Percentiles rank a stretch among this genome's conserved stretches.
These are phyloP conservation scores for Papilio protenor DNA, from an alignment of 2,888 invertebrate genomes.

Conservation along the genomic window DNA sequence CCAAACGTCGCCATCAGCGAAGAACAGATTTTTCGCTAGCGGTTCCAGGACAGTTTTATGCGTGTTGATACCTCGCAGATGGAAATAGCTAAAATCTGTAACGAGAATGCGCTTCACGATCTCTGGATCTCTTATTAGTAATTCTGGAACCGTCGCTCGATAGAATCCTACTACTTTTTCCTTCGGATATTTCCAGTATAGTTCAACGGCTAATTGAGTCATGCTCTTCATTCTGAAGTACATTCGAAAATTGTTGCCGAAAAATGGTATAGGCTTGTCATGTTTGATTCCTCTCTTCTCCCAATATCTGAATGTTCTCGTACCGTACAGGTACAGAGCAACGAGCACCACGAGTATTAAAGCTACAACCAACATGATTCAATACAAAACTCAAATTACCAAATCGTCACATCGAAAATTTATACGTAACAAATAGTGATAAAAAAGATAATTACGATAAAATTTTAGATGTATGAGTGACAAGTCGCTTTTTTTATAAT, in stretches of 20 bases:
- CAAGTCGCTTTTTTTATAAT: too few species aligned
- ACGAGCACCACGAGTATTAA: constrained; percentile 27
- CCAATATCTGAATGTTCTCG: constrained; percentile 66
- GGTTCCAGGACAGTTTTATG: constrained; percentile 57
- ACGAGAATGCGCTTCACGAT: constrained; percentile 61
- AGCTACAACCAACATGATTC: background rate
- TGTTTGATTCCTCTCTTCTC: constrained; percentile 63
- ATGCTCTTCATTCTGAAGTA: constrained; percentile 56
- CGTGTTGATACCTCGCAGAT: constrained; percentile 61
- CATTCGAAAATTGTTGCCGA: constrained; percentile 63
- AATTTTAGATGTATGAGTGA: constrained; percentile 15
- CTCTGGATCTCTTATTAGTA: constrained; percentile 65
- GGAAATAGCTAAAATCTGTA: constrained; percentile 63
- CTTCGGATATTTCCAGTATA: constrained; percentile 64
- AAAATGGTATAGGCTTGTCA: constrained; percentile 60
- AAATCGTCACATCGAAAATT: background rate
- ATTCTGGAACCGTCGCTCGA: constrained; percentile 61
- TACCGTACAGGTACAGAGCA: constrained; percentile 58
- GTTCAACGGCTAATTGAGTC: constrained; percentile 53
- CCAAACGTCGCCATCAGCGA: constrained; percentile 69
- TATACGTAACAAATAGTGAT: background rate
- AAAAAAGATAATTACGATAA: constrained; percentile 30
- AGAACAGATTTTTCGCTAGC: constrained; percentile 60
- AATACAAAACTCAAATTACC: background rate
- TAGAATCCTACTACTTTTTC: constrained; percentile 70